Conservation (phyloP, 2,888 invertebrate species). For the Eupelmus urozonus region DNA sequence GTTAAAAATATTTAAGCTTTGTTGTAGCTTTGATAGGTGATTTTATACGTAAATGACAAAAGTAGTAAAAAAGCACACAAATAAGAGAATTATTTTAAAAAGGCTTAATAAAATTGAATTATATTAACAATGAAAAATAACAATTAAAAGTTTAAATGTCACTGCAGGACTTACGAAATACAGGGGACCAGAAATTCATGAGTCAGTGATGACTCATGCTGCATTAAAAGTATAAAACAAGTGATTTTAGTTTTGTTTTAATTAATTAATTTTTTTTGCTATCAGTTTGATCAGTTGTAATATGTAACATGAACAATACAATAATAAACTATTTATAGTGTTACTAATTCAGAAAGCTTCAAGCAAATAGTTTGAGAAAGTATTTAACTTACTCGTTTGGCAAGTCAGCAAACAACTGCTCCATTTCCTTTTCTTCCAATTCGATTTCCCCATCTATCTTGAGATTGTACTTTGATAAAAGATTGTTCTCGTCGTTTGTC, state of each 20-base stretch:
- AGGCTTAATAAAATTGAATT: conserved; percentile 1
- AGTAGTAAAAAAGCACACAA: neutral
- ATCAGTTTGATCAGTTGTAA: no score
- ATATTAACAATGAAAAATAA: conserved; percentile 11
- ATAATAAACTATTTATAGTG: no score
- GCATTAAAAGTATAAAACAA: conserved; percentile 19
- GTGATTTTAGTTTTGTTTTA: conserved; percentile 8
- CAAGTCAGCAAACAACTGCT: conserved; percentile 67
- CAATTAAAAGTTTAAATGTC: neutral
- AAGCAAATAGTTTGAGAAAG: neutral
- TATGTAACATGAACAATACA: no score
- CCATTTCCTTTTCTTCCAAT: conserved; percentile 67
- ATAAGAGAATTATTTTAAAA: conserved; percentile 1
- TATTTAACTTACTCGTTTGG: conserved; percentile 67
- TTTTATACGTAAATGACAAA: no score
- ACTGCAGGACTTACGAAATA: conserved; percentile 11
- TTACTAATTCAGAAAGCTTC: no score
- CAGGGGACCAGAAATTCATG: conserved; percentile 25
- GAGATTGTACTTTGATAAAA: conserved; percentile 70
- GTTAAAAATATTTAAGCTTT: no score
- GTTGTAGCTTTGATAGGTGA: no score
- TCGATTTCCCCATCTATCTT: conserved; percentile 72
- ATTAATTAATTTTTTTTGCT: neutral
- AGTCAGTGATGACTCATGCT: conserved; percentile 37
- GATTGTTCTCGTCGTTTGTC: conserved; percentile 66